These are phyloP conservation scores for Ophion ellenae DNA, from an alignment of 2,888 invertebrate genomes.

Conservation along the genomic window DNA sequence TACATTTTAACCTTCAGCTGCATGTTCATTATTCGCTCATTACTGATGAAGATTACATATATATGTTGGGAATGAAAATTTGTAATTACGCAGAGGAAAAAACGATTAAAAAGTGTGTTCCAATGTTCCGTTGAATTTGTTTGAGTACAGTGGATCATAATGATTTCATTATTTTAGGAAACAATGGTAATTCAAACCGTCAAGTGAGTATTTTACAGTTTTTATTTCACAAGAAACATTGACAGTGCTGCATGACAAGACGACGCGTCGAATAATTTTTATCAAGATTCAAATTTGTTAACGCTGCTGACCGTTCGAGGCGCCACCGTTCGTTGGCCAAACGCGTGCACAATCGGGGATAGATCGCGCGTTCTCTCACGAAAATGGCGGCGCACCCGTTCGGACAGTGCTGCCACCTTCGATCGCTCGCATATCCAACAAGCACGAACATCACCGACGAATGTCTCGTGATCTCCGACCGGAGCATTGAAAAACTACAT, in stretches of 20 bases:
- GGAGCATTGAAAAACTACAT: slow-evolving; percentile 48
- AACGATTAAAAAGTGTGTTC: background rate
- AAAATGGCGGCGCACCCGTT: slow-evolving; percentile 21
- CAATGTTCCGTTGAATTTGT: background rate
- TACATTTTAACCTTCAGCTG: too few relatives aligned
- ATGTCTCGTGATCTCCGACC: slow-evolving; percentile 41
- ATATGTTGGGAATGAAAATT: too few relatives aligned
- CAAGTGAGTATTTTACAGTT: background rate
- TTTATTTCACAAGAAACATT: background rate
- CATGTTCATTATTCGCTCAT: too few relatives aligned
- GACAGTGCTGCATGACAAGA: background rate
- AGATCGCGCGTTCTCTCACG: slow-evolving; percentile 24
- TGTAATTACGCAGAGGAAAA: background rate
- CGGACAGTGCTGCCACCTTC: slow-evolving; percentile 44
- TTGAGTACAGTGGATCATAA: background rate
- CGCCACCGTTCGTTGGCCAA: slow-evolving; percentile 10
- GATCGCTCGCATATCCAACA: slow-evolving; percentile 1
- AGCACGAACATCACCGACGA: slow-evolving; percentile 36
- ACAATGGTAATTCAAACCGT: too few relatives aligned
- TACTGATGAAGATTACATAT: too few relatives aligned
- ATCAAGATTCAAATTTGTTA: slow-evolving; percentile 10
- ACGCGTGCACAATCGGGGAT: background rate
- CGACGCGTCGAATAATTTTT: background rate
- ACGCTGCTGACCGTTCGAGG: background rate
- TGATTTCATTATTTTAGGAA: too few relatives aligned